Evolutionary conservation across 2,888 invertebrate species (phyloP), one percentile per base, ranked within the genome.

Genomic region (Nebria salina): DNA sequence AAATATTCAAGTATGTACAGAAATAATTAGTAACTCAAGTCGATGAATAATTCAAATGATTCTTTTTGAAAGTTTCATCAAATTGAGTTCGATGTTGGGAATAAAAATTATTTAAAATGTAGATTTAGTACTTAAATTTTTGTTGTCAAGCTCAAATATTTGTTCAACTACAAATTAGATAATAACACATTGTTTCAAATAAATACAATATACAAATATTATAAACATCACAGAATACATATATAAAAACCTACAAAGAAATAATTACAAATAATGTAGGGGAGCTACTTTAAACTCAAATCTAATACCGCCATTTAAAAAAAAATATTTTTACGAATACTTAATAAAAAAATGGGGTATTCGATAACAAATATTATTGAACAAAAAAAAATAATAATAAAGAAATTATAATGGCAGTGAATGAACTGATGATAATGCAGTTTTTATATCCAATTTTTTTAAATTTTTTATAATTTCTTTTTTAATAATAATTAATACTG

Each of bases 141-240:
- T 6, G 54, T 54, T 54, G 54, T 13, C 54, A 2, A 54, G 54
- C 54, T 54, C 54, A 7, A 8, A 54, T 11, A 54, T 54, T 54
- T 54, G 54, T 54, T 54, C 54, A 54, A 54, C 54, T 54, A 54
- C 54, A 54, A 54, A 54, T 54, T 54, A 54, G 54, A 54, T 72
- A 72, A 78, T 78, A 83, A 83, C 81, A 84, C 83, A 84, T 84
- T 86, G 85, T 86, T 86, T 86, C 85, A 86, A 86, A 87, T 86
- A 87, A 87, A 87, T 87, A 87, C 86, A 86, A 76, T 65, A 68
- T 79, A 79, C 42, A 68, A 73, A 85, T 87, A 86, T 86, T 86
- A 85, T 85, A 85, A 86, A 86, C 86, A 87, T 87, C 87, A 87
- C 87, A 87, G 87, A 86, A 86, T 86, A 84, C 81, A 81, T 76